phyloP scores from a whole-genome alignment of 1,140 invertebrate species.

The Sipha flava region DNA sequence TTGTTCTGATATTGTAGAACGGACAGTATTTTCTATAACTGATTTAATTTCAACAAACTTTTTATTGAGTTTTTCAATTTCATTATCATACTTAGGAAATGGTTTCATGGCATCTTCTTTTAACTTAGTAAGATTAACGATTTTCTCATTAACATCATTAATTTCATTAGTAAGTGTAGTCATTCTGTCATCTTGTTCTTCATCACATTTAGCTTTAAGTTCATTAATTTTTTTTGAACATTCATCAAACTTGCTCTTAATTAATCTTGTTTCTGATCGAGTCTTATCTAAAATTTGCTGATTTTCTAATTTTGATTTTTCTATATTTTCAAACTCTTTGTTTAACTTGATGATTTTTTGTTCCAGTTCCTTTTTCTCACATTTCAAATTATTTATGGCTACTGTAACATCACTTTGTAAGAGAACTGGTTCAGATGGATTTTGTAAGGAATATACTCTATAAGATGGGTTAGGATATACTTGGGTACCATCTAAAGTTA shows the following conservation, averaged over 20 bases:
- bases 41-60: not conserved
- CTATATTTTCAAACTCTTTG: not conserved
- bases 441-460: constrained; percentile 11
- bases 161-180: not conserved
- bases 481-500: constrained; percentile 18
- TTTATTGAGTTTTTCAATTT: not conserved
- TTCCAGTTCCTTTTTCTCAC: not conserved
- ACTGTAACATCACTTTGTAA: constrained; percentile 4
- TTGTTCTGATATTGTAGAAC: not conserved
- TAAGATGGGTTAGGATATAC: constrained; percentile 4
- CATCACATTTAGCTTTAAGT: not conserved
- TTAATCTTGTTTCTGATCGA: not conserved
- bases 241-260: not conserved
- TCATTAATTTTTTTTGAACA: not conserved
- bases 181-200: constrained; percentile 22
- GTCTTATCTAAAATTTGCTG: not conserved
- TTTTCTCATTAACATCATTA: constrained; percentile 1
- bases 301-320: not conserved
- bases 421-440: not conserved
- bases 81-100: not conserved
- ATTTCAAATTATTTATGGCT: constrained; percentile 6
- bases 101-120: not conserved
- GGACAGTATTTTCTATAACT: not conserved
- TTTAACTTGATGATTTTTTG: not conserved
- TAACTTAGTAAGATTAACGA: not conserved